Percentiles rank a stretch among this genome's conserved stretches.
phyloP scores from a whole-genome alignment of 2,113 vertebrate species.

The Ovis aries region ARS-UI_Ramb_v3.0 NC_056059.1:59225501-59226000 shows the following conservation, averaged over 20 bases:
- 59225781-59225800: neutral
- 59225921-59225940: neutral
- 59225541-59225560: neutral
- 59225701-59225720: neutral
- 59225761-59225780: neutral
- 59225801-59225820: neutral
- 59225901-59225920: neutral
- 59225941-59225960: neutral
- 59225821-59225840: neutral
- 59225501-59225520: neutral
- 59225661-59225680: neutral
- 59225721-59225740: neutral
- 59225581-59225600: neutral
- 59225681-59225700: neutral
- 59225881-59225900: neutral
- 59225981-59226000: neutral
- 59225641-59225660: neutral
- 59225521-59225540: neutral
- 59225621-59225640: neutral
- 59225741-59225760: neutral
- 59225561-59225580: neutral
- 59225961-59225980: neutral
- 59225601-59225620: neutral
- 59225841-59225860: neutral
- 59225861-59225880: neutral